Conservation (phyloP, 2,113 vertebrate genomes). For the Craseonycteris thonglongyai region DNA sequence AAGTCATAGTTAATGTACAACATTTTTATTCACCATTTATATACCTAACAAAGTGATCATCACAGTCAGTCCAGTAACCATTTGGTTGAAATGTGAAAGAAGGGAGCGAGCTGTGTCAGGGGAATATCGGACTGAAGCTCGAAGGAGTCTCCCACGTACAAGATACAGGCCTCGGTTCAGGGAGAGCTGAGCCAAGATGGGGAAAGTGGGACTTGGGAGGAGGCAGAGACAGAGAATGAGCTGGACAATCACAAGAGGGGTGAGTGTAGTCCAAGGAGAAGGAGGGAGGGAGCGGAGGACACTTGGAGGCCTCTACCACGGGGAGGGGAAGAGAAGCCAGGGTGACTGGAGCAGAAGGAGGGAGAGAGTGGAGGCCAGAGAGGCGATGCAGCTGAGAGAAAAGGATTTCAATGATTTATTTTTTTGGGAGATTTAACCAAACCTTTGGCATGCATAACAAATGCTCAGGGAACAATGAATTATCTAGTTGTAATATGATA, state of each 20-base stretch:
- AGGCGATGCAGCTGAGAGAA: not conserved
- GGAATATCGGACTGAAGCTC: too few relatives aligned
- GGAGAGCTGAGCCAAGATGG: not conserved
- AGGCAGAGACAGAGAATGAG: not conserved
- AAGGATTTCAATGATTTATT: not conserved
- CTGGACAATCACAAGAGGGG: not conserved
- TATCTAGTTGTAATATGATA: not conserved
- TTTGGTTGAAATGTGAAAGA: not conserved
- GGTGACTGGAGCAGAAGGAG: not conserved
- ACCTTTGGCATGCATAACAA: not conserved
- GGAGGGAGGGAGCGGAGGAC: not conserved
- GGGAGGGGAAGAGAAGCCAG: not conserved
- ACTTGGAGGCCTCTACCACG: rapidly evolving
- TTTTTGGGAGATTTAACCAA: not conserved
- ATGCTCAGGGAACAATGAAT: not conserved
- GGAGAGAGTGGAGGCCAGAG: not conserved
- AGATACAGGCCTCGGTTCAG: not conserved
- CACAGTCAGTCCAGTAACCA: not conserved
- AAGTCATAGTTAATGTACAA: not conserved
- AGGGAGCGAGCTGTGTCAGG: not conserved
- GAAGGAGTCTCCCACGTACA: not conserved
- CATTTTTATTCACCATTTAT: not conserved
- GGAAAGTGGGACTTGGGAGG: not conserved
- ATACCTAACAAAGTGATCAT: too few relatives aligned
- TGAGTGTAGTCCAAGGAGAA: not conserved